Conservation (phyloP, 2,113 vertebrate species). For the Ctenodactylus gundi region DNA sequence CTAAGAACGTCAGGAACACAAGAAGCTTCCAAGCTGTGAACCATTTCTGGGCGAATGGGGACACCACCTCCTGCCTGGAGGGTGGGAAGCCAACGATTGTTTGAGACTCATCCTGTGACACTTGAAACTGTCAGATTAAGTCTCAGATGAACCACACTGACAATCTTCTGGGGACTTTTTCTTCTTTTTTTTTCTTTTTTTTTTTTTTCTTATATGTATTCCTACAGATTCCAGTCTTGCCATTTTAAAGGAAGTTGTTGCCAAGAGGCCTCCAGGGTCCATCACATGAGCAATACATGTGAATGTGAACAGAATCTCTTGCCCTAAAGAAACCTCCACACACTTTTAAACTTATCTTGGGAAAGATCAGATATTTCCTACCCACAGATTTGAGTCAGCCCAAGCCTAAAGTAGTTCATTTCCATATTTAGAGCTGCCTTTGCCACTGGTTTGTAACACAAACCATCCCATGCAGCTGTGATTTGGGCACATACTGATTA, state of each 20-base stretch:
- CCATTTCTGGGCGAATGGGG: neutral
- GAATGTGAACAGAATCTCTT: slow-evolving; percentile 32
- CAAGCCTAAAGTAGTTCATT: slow-evolving; percentile 72
- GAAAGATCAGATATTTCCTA: slow-evolving; percentile 76
- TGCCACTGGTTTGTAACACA: slow-evolving; percentile 78
- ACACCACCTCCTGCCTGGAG: neutral
- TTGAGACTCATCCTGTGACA: slow-evolving; percentile 43
- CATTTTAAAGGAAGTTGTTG: slow-evolving; percentile 45
- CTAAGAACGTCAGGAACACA: slow-evolving; percentile 46
- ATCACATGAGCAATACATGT: slow-evolving; percentile 7
- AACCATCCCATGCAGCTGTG: slow-evolving; percentile 78
- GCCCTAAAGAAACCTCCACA: slow-evolving; percentile 56
- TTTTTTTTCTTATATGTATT: too few species aligned
- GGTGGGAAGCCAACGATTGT: slow-evolving; percentile 48
- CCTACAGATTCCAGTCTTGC: slow-evolving; percentile 1
- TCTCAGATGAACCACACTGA: slow-evolving; percentile 46
- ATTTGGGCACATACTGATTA: slow-evolving; percentile 73
- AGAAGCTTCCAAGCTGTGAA: slow-evolving; percentile 63
- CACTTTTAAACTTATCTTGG: slow-evolving; percentile 68
- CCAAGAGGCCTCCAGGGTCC: slow-evolving; percentile 58
- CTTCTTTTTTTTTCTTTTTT: neutral
- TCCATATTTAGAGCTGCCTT: slow-evolving; percentile 79
- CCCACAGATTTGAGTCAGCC: slow-evolving; percentile 78
- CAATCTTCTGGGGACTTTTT: slow-evolving; percentile 53
- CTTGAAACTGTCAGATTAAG: slow-evolving; percentile 37